Base-by-base conservation (phyloP, 2,888 invertebrate genomes). In the Eupithecia exiguata region DNA sequence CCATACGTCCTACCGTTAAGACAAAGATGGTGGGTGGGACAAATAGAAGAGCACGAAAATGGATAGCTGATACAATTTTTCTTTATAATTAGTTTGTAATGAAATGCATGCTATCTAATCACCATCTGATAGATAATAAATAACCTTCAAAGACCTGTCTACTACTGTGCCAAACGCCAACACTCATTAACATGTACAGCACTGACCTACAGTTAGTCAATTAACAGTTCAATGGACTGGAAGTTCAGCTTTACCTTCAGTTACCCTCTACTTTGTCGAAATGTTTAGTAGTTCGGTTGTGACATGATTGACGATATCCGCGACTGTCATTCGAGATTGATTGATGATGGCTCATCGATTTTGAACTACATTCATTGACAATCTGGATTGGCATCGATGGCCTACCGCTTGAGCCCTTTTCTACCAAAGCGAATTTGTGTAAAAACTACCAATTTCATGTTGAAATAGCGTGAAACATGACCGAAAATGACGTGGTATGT, bases 301-400 rank as follows among this genome's bases (percentile, higher is more conserved):
- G 40, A 40, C 61, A 61, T 79, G 78, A 79, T 74, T 69, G 76
- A 78, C 78, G 70, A 78, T 78, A 75, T 81, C 79, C 79, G 81
- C 78, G 74, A 76, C 74, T 74, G 72, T 76, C 69, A 72, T 75
- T 75, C 72, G 68, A 68, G 68, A 43, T 77, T 83, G 80, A 83
- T 82, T 80, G 80, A 83, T 80, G 81, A 58, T 74, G 53, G 69
- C 66, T 65, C 75, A 70, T 78, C 77, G 77, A 77, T 79, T 80
- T 68, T 68, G 71, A 72, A 70, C 72, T 72, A 69, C 69, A 76
- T 74, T 73, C 71, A 68, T 77, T 73, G 38, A 38, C 43, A 46
- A 21, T 53, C n/a, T 14, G 53, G 62, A 40, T 12, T 58, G 58
- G 21, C 25, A 58, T 25, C 53, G 12, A 58, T 58, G 25, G 58